phyloP scores from a whole-genome alignment of 1,140 invertebrate species.

The Coenobita brevimanus region DNA sequence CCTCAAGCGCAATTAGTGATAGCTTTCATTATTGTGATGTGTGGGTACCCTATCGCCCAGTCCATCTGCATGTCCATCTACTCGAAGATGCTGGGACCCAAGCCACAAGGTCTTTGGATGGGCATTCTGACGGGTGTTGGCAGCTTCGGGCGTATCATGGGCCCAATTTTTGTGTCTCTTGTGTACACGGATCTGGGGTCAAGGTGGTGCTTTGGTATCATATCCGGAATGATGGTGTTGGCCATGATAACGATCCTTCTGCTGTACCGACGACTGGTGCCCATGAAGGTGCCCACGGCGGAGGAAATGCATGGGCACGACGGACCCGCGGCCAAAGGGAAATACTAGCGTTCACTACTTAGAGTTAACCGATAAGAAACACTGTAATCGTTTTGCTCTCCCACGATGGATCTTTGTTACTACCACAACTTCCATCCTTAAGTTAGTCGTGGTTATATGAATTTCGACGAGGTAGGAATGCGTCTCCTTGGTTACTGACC shows the following conservation, averaged over 20 bases:
- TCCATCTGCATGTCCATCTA: conserved; percentile 51
- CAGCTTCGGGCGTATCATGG: conserved; percentile 60
- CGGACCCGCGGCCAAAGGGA: background rate
- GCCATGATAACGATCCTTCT: background rate
- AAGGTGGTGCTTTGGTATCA: conserved; percentile 48
- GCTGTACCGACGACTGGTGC: conserved; percentile 58
- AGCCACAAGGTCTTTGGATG: conserved; percentile 69
- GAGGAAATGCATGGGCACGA: background rate
- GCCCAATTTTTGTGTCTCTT: conserved; percentile 69
- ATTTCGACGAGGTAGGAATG: too few relatives aligned
- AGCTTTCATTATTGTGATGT: conserved; percentile 35
- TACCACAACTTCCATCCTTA: too few relatives aligned
- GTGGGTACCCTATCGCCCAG: conserved; percentile 49
- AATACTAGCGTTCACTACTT: background rate
- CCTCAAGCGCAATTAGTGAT: conserved; percentile 57
- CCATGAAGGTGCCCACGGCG: conserved; percentile 46
- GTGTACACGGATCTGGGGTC: conserved; percentile 65
- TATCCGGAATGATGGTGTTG: conserved; percentile 11
- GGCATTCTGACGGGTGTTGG: conserved; percentile 65
- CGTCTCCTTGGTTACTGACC: too few relatives aligned
- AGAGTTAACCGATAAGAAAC: background rate
- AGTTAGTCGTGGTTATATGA: too few relatives aligned
- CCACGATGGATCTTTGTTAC: too few relatives aligned
- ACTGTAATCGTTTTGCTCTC: background rate
- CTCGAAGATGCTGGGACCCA: conserved; percentile 65